These are phyloP conservation scores for Dascillus cervinus DNA, from an alignment of 2,888 invertebrate genomes.

Conservation along the genomic window DNA sequence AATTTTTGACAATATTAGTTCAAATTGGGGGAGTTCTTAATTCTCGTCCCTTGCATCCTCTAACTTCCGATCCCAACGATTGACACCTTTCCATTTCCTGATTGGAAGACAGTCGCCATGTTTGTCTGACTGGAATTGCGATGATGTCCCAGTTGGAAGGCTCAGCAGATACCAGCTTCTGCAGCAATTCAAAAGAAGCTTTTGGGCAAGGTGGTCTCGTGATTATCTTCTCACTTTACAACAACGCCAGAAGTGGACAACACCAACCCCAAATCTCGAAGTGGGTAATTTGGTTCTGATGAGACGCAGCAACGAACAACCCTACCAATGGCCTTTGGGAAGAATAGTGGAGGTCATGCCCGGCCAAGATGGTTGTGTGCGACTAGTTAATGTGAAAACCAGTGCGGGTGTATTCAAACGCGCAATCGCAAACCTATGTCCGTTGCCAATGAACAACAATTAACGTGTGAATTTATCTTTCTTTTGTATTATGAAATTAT, in stretches of 20 bases:
- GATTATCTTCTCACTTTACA: background rate
- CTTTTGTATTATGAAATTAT: too few relatives aligned
- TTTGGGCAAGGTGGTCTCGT: background rate
- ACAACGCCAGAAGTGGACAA: background rate
- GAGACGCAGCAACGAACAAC: background rate
- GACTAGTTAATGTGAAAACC: too few relatives aligned
- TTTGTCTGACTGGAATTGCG: conserved; percentile 12
- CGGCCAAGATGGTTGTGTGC: too few relatives aligned
- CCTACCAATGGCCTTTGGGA: background rate
- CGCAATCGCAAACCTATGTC: too few relatives aligned
- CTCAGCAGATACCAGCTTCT: conserved; percentile 3
- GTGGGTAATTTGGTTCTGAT: background rate
- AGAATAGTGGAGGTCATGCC: background rate
- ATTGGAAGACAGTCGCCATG: conserved; percentile 17
- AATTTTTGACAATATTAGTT: conserved; percentile 18
- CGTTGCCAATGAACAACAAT: too few relatives aligned
- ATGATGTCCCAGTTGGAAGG: conserved; percentile 1
- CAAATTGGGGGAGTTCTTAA: conserved; percentile 16
- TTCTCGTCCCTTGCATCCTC: conserved; percentile 14
- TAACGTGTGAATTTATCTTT: too few relatives aligned
- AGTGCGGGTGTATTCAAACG: too few relatives aligned
- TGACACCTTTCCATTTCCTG: conserved; percentile 22
- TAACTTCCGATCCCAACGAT: conserved; percentile 16
- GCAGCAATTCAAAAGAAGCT: conserved; percentile 1
- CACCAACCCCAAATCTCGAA: background rate